phyloP scores from a whole-genome alignment of 2,113 vertebrate species.

The Tachysurus vachellii region DNA sequence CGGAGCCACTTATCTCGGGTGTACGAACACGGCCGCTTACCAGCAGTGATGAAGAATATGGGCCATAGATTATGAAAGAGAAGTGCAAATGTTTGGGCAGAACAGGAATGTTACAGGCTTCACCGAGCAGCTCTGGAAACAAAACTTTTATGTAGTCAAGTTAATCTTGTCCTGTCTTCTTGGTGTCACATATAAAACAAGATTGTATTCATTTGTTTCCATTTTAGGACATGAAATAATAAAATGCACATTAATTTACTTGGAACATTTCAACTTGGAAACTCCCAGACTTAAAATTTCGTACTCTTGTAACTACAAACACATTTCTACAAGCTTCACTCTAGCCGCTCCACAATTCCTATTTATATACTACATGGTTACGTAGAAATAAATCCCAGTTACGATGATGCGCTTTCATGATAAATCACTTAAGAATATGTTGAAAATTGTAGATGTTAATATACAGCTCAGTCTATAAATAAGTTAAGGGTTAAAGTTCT shows the following conservation, averaged over 20 bases:
- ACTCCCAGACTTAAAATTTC: neutral
- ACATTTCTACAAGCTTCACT: neutral
- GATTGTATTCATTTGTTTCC: neutral
- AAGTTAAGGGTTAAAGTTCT: neutral
- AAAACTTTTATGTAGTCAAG: constrained; percentile 4
- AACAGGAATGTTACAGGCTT: constrained; percentile 7
- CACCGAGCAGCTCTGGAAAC: neutral
- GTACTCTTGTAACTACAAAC: neutral
- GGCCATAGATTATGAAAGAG: constrained; percentile 13
- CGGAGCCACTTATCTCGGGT: constrained; percentile 32
- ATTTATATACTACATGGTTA: neutral
- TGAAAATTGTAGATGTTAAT: neutral
- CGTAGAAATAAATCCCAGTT: neutral
- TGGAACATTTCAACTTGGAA: neutral
- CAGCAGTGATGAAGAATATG: constrained; percentile 35
- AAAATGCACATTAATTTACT: neutral
- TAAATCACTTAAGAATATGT: neutral
- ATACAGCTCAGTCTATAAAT: neutral
- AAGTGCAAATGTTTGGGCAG: constrained; percentile 12
- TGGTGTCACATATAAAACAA: neutral
- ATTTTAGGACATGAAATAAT: neutral
- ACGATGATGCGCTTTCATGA: neutral
- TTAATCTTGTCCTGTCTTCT: neutral
- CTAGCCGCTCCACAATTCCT: neutral
- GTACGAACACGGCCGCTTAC: constrained; percentile 8